phyloP scores from a whole-genome alignment of 2,797 vertebrate species.

The Buphagus erythrorhynchus region DNA sequence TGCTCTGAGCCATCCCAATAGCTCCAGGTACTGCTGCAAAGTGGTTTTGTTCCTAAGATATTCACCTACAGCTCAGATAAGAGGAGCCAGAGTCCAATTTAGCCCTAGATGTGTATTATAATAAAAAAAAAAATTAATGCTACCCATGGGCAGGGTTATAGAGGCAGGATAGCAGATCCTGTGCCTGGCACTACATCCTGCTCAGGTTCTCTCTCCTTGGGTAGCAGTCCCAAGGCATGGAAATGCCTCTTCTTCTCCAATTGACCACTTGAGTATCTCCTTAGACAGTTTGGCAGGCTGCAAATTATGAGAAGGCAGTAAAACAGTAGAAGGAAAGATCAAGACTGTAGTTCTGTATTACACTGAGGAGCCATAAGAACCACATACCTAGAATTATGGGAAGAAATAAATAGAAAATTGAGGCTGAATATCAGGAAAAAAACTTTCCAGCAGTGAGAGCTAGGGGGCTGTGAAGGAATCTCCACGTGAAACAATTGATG shows the following conservation, averaged over 20 bases:
- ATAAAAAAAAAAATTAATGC: not conserved
- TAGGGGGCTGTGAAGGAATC: not conserved
- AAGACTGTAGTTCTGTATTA: not conserved
- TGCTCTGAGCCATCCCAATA: not conserved
- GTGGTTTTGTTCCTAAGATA: not conserved
- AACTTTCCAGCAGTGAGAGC: not conserved
- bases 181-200: not conserved
- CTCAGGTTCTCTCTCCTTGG: not conserved
- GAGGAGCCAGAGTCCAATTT: not conserved
- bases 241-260: not conserved
- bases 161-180: not conserved
- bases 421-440: not conserved
- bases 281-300: not conserved
- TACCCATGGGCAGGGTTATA: not conserved
- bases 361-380: not conserved
- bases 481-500: not conserved
- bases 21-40: not conserved
- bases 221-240: not conserved
- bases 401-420: conserved; percentile 4
- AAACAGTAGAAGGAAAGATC: conserved; percentile 1
- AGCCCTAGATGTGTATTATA: not conserved
- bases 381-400: not conserved
- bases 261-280: not conserved
- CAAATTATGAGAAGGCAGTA: not conserved
- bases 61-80: not conserved